Conservation (phyloP, 2,113 vertebrate genomes). For the Crypturellus undulatus region DNA sequence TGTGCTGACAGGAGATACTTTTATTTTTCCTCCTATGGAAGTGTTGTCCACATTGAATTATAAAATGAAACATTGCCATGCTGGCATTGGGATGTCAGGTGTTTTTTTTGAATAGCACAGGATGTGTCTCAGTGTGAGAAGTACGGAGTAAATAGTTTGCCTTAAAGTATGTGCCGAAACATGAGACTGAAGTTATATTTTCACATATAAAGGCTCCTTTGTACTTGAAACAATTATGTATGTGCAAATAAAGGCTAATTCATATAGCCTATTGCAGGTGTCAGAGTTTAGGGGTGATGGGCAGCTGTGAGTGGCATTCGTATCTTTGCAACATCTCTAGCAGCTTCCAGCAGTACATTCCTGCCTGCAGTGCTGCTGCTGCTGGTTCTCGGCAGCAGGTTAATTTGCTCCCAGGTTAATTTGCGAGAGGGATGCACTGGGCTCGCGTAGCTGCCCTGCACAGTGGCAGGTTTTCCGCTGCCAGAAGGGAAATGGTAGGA, state of each 20-base stretch:
- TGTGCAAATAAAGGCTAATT: background rate
- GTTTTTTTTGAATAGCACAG: background rate
- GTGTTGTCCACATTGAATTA: slow-evolving; percentile 37
- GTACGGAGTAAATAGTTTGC: background rate
- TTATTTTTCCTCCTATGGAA: slow-evolving; percentile 13
- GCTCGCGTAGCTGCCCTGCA: background rate
- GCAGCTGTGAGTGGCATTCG: background rate
- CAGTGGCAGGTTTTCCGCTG: rapidly evolving
- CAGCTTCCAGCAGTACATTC: background rate
- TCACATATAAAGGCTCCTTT: background rate
- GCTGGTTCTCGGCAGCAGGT: background rate
- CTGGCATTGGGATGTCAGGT: background rate
- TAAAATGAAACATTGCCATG: slow-evolving; percentile 7
- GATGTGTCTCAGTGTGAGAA: background rate
- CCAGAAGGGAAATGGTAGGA: background rate
- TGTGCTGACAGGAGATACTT: slow-evolving; percentile 22
- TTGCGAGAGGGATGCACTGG: background rate
- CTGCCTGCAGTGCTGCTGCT: background rate
- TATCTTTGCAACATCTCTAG: background rate
- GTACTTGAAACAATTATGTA: background rate
- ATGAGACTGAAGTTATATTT: background rate
- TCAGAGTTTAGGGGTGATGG: background rate
- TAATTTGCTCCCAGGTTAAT: background rate
- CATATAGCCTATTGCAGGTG: background rate
- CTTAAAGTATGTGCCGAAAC: background rate